Conservation (phyloP, 2,888 invertebrate species). For the Melikaiella ostensackeni region DNA sequence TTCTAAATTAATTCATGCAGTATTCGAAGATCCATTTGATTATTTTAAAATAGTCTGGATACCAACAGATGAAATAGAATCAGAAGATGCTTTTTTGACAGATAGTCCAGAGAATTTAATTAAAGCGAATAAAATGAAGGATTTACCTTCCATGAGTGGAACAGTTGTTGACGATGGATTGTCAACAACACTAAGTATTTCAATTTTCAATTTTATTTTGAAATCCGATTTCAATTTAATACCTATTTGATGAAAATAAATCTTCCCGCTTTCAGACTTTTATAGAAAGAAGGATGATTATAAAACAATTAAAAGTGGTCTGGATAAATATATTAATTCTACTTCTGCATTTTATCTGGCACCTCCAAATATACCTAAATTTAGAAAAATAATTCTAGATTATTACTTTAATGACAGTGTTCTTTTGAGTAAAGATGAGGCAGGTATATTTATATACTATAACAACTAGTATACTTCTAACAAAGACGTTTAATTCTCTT, state of each 20-base stretch:
- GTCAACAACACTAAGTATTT: not conserved
- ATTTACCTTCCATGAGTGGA: slow-evolving; percentile 8
- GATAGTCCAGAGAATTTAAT: slow-evolving; percentile 25
- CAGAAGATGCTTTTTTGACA: slow-evolving; percentile 8
- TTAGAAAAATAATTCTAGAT: not conserved
- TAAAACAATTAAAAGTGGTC: not conserved
- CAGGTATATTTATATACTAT: not conserved
- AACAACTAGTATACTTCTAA: not conserved
- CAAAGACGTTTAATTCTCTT: no score
- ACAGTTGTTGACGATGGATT: slow-evolving; percentile 18
- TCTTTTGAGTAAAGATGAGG: not conserved
- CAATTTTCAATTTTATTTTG: not conserved
- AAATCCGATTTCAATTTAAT: no score
- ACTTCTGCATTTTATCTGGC: not conserved
- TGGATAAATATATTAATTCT: slow-evolving; percentile 14
- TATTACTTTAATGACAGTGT: slow-evolving; percentile 11
- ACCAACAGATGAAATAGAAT: slow-evolving; percentile 28
- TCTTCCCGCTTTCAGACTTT: not conserved
- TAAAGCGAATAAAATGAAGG: slow-evolving; percentile 1
- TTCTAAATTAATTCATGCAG: not conserved
- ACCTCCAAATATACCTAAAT: not conserved
- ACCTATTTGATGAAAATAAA: not conserved
- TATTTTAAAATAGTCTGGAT: slow-evolving; percentile 6
- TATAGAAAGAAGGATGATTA: not conserved
- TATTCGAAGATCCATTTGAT: slow-evolving; percentile 1